Conservation (phyloP, 2,113 vertebrate species). For the Sinocyclocheilus maitianheensis region DNA sequence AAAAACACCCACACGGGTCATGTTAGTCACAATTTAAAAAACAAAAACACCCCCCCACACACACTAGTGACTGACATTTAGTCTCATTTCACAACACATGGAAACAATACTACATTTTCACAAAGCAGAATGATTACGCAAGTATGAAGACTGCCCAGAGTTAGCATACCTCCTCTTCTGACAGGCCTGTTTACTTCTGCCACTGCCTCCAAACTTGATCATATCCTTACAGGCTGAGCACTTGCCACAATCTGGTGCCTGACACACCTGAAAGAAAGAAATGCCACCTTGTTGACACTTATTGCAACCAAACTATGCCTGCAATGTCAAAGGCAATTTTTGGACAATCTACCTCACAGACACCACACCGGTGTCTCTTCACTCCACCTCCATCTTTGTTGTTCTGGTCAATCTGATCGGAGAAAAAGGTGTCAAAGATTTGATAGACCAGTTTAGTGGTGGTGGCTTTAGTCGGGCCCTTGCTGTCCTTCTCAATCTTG, state of each 20-base stretch:
- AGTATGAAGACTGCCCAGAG: not conserved
- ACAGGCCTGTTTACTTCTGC: slow-evolving; percentile 92
- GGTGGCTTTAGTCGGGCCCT: slow-evolving; percentile 93
- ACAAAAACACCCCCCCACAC: too few species aligned
- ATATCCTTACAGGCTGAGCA: slow-evolving; percentile 94
- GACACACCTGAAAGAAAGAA: slow-evolving; percentile 82
- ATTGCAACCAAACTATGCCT: not conserved
- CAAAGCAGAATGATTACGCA: not conserved
- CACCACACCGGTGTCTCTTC: slow-evolving; percentile 92
- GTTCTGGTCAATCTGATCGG: slow-evolving; percentile 93
- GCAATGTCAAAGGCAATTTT: not conserved
- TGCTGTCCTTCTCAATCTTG: slow-evolving; percentile 88
- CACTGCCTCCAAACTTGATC: slow-evolving; percentile 93
- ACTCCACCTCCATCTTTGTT: slow-evolving; percentile 83
- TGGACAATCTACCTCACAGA: slow-evolving; percentile 84
- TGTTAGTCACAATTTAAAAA: not conserved
- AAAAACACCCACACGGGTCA: not conserved
- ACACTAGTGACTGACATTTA: not conserved
- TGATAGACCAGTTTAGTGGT: slow-evolving; percentile 92
- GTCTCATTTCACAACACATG: not conserved
- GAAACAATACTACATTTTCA: not conserved
- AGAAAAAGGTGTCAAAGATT: slow-evolving; percentile 98
- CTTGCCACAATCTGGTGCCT: slow-evolving; percentile 92
- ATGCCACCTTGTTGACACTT: not conserved
- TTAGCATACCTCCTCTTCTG: slow-evolving; percentile 81